Evolutionary conservation across 1,140 invertebrate species (phyloP).

Genomic region (Anadara kagoshimensis): DNA sequence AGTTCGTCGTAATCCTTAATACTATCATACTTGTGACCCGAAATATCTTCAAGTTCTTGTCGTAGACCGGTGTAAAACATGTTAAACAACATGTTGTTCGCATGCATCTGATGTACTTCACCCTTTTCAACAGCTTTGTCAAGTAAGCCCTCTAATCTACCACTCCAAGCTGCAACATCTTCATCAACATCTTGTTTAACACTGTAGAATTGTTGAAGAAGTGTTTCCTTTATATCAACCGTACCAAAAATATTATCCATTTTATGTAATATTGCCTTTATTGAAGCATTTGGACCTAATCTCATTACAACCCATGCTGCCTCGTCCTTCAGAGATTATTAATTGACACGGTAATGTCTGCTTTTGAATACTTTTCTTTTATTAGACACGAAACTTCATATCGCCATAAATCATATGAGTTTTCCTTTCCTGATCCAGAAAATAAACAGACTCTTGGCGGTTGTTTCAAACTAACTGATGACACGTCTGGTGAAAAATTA

Average conservation of each 20-base stretch:
- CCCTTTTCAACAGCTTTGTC: conserved; percentile 9
- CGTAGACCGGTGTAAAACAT: too few species aligned
- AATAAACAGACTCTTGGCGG: too few species aligned
- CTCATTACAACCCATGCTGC: conserved; percentile 9
- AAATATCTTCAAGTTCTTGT: too few species aligned
- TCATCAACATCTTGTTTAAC: too few species aligned
- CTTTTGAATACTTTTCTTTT: conserved; percentile 1
- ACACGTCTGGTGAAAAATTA: too few species aligned
- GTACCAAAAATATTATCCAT: conserved; percentile 31
- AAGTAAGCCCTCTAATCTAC: too few species aligned
- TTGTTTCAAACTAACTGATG: too few species aligned
- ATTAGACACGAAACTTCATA: conserved; percentile 6
- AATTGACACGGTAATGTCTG: background rate
- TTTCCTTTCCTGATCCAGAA: too few species aligned
- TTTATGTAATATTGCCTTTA: conserved; percentile 22
- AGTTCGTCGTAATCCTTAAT: conserved; percentile 13
- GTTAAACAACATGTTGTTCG: conserved; percentile 11
- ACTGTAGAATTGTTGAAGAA: conserved; percentile 35
- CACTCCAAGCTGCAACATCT: too few species aligned
- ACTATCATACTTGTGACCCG: conserved; percentile 28
- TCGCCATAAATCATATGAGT: conserved; percentile 18
- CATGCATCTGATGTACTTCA: background rate
- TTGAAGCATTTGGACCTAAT: conserved; percentile 12
- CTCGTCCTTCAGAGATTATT: conserved; percentile 3
- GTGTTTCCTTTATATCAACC: conserved; percentile 13